Evolutionary conservation across 92 coral and sea anemone species (phyloP).

Genomic region (Metridium senile): DNA sequence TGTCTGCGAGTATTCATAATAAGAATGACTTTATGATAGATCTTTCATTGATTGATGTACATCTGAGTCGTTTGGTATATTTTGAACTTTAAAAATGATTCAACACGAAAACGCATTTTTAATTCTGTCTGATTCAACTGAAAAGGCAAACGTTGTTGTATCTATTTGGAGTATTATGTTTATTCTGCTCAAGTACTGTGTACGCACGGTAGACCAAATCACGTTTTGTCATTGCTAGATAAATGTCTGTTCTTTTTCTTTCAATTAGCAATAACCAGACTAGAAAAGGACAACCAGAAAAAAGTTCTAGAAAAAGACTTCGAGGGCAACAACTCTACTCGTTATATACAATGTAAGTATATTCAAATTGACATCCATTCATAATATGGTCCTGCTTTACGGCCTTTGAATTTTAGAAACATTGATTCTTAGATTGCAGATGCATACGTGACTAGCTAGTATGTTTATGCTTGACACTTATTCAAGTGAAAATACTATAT

Average conservation of each 20-base stretch:
- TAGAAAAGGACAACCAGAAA: constrained; percentile 67
- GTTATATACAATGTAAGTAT: constrained; percentile 71
- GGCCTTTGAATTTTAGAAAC: too few species aligned
- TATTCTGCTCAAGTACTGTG: neutral
- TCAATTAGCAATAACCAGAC: constrained; percentile 61
- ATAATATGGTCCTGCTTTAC: neutral
- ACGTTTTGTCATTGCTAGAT: neutral
- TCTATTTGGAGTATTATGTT: constrained; percentile 6
- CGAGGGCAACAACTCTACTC: constrained; percentile 35
- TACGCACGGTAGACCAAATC: neutral
- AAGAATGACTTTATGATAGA: too few species aligned
- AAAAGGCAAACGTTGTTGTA: neutral
- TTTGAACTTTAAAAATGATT: neutral
- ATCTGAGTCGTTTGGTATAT: too few species aligned
- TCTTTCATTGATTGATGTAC: too few species aligned
- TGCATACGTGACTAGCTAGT: too few species aligned
- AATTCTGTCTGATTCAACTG: neutral
- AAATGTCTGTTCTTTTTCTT: constrained; percentile 9
- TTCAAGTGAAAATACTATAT: too few species aligned
- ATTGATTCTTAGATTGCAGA: too few species aligned
- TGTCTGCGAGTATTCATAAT: neutral
- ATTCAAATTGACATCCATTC: neutral
- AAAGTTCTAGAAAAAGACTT: constrained; percentile 58
- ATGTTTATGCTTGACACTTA: too few species aligned
- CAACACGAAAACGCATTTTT: too few species aligned